Evolutionary conservation across 1,140 invertebrate species (phyloP).

Genomic region (Battus philenor): DNA sequence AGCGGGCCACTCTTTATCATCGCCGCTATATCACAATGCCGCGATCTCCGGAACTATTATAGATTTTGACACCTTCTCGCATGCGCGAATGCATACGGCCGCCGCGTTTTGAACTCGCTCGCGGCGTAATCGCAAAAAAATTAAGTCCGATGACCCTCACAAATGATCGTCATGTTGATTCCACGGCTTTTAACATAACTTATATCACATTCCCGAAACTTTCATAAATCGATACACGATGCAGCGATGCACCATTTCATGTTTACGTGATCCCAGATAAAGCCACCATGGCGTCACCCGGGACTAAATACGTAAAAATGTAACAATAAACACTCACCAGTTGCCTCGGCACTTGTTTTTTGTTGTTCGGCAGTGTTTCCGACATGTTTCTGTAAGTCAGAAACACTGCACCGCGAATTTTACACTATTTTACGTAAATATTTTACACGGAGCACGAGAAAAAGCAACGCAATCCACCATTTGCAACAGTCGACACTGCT

Average conservation of each 20-base stretch:
- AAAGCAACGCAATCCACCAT: constrained; percentile 76
- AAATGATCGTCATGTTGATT: constrained; percentile 38
- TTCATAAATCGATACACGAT: constrained; percentile 71
- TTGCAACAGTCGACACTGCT: constrained; percentile 72
- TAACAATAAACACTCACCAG: constrained; percentile 73
- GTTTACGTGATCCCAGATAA: constrained; percentile 77
- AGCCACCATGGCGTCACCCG: constrained; percentile 77
- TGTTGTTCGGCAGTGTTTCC: constrained; percentile 74
- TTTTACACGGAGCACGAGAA: constrained; percentile 75
- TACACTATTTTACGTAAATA: constrained; percentile 77
- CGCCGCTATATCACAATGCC: constrained; percentile 43
- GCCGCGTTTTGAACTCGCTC: constrained; percentile 72
- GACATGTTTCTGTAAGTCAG: constrained; percentile 71
- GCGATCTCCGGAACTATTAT: constrained; percentile 67
- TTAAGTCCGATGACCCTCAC: constrained; percentile 56
- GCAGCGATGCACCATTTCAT: constrained; percentile 75
- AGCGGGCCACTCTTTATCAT: constrained; percentile 41
- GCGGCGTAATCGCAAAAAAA: constrained; percentile 65
- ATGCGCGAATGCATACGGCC: constrained; percentile 73
- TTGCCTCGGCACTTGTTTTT: constrained; percentile 73
- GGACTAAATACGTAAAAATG: constrained; percentile 73
- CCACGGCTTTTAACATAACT: constrained; percentile 29
- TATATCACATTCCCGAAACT: constrained; percentile 39
- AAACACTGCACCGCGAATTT: constrained; percentile 70
- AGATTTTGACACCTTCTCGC: constrained; percentile 74